Conservation (phyloP, 2,888 invertebrate species). For the Lottia gigantea region DNA sequence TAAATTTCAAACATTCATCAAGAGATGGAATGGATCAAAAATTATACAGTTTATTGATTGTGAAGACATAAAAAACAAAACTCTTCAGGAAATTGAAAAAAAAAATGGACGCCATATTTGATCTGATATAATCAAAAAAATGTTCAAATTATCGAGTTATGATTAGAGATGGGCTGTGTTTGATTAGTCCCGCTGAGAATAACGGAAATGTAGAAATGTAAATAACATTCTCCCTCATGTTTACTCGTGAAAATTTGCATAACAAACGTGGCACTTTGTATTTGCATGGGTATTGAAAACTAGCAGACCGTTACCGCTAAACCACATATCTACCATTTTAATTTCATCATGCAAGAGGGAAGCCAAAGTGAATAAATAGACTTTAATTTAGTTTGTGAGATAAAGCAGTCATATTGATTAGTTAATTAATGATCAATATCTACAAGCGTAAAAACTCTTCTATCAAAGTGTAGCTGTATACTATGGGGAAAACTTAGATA, state of each 20-base stretch:
- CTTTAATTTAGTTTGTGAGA: background rate
- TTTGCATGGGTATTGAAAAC: background rate
- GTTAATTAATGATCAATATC: background rate
- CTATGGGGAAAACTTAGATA: background rate
- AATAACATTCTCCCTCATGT: no score
- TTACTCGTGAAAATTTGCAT: background rate
- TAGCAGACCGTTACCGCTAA: background rate
- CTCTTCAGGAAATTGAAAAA: no score
- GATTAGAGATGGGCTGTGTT: no score
- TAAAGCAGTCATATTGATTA: background rate
- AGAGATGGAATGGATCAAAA: no score
- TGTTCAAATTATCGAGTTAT: no score
- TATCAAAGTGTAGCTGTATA: background rate
- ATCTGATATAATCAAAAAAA: no score
- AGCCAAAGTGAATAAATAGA: background rate
- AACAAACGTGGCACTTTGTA: background rate
- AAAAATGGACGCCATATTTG: no score
- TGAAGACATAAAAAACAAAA: no score
- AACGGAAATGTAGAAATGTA: no score
- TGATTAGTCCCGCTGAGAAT: no score
- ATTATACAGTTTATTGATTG: no score
- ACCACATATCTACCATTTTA: slow-evolving; percentile 1
- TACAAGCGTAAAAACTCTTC: slow-evolving; percentile 1
- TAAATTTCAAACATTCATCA: no score
- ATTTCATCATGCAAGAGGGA: background rate